A percentile compares a stretch with the other conserved stretches of the same genome.
Conservation (phyloP, 2,888 invertebrate species). For the Pimpla rufipes region DNA sequence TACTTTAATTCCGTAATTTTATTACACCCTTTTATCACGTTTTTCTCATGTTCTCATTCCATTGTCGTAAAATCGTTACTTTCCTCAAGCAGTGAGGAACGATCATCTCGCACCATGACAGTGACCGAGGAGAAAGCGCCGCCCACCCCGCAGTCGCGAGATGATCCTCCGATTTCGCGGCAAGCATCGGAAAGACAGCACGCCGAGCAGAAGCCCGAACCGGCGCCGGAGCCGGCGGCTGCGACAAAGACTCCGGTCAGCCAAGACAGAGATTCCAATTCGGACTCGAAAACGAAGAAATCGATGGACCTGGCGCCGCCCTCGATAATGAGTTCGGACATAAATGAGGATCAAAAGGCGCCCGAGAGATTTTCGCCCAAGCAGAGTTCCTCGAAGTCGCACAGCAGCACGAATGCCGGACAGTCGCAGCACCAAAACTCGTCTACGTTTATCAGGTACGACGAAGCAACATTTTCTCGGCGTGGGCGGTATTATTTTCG, state of each 20-base stretch:
- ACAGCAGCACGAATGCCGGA: slow-evolving; percentile 70
- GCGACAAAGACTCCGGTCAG: slow-evolving; percentile 28
- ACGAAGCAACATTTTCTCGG: neutral
- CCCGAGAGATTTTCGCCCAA: slow-evolving; percentile 68
- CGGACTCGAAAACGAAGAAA: slow-evolving; percentile 66
- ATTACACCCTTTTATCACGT: too few species aligned
- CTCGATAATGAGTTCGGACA: slow-evolving; percentile 27
- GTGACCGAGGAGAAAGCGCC: slow-evolving; percentile 58
- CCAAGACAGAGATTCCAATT: too few species aligned
- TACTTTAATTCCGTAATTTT: too few species aligned
- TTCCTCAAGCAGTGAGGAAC: slow-evolving; percentile 74
- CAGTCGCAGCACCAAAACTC: slow-evolving; percentile 76
- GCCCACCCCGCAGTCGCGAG: slow-evolving; percentile 32
- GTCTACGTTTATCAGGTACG: slow-evolving; percentile 80
- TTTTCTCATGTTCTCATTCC: slow-evolving; percentile 1
- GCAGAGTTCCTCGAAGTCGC: slow-evolving; percentile 76
- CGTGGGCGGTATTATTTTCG: neutral
- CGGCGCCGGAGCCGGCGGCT: slow-evolving; percentile 42
- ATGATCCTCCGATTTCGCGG: slow-evolving; percentile 32
- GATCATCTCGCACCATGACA: slow-evolving; percentile 73
- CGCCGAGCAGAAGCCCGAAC: slow-evolving; percentile 24
- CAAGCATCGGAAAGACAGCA: slow-evolving; percentile 48
- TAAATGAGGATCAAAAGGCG: slow-evolving; percentile 68
- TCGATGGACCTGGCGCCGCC: slow-evolving; percentile 33
- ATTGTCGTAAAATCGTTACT: neutral